Conservation (phyloP, 2,888 invertebrate genomes). For the Nudaria mundana region DNA sequence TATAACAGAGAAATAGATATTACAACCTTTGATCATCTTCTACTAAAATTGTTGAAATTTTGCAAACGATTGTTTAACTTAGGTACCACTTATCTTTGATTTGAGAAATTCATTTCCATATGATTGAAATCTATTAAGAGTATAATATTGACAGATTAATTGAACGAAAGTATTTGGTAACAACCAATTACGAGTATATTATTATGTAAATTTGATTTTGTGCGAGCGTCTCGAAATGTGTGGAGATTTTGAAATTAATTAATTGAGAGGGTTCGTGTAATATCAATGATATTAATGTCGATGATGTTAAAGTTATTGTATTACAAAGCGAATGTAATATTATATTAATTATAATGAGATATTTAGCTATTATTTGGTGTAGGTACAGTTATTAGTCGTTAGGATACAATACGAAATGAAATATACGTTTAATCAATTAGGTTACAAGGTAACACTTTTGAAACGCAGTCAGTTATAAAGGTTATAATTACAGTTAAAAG, state of each 20-base stretch:
- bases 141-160: constrained; percentile 19
- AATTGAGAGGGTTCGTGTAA: background rate
- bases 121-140: constrained; percentile 11
- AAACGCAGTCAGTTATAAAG: too few species aligned
- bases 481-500: too few species aligned
- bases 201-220: constrained; percentile 2
- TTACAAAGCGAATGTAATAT: too few species aligned
- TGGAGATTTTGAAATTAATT: background rate
- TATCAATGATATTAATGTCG: background rate
- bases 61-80: constrained; percentile 7
- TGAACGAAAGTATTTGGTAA: constrained; percentile 3
- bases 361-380: too few species aligned
- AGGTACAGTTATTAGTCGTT: too few species aligned
- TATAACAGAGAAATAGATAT: constrained; percentile 23
- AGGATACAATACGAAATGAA: too few species aligned
- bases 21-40: constrained; percentile 17
- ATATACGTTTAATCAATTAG: too few species aligned
- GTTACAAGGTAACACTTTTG: too few species aligned
- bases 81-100: constrained; percentile 10
- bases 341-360: too few species aligned
- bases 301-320: too few species aligned
- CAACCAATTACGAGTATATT: background rate
- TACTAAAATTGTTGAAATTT: constrained; percentile 15
- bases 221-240: background rate
- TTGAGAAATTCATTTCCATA: constrained; percentile 16